These are phyloP conservation scores for Eristalinus aeneus DNA, from an alignment of 2,888 invertebrate species.

Conservation along the genomic window DNA sequence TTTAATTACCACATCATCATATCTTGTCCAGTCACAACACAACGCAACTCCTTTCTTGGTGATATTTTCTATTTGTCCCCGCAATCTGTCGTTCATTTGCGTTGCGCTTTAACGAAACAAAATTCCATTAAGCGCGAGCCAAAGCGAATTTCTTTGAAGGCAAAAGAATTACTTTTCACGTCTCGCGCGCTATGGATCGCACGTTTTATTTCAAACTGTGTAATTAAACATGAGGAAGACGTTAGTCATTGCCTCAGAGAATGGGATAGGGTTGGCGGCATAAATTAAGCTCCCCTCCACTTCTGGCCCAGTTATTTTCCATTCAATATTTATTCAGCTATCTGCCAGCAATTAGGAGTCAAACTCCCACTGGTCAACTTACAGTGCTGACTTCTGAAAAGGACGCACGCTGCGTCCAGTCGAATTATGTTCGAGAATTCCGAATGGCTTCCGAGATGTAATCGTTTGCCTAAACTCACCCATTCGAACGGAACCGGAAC, in stretches of 20 bases:
- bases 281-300: neutral
- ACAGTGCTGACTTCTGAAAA: neutral
- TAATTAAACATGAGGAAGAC: too few relatives aligned
- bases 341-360: neutral
- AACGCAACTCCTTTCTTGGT: slow-evolving; percentile 23
- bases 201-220: neutral
- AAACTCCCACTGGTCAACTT: neutral
- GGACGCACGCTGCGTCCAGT: neutral
- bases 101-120: slow-evolving; percentile 34
- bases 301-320: neutral
- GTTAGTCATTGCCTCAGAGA: too few relatives aligned
- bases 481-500: slow-evolving; percentile 68
- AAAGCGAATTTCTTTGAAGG: neutral
- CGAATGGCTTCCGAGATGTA: slow-evolving; percentile 62
- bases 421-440: slow-evolving; percentile 32
- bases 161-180: neutral
- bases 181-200: neutral
- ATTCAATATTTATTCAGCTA: neutral
- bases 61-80: slow-evolving; percentile 27
- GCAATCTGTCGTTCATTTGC: slow-evolving; percentile 24
- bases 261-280: too few relatives aligned
- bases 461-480: slow-evolving; percentile 67
- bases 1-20: slow-evolving; percentile 55
- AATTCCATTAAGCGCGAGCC: slow-evolving; percentile 29
- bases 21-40: slow-evolving; percentile 16